Conservation (phyloP, 2,797 vertebrate genomes). For the Acrocephalus scirpaceus region DNA sequence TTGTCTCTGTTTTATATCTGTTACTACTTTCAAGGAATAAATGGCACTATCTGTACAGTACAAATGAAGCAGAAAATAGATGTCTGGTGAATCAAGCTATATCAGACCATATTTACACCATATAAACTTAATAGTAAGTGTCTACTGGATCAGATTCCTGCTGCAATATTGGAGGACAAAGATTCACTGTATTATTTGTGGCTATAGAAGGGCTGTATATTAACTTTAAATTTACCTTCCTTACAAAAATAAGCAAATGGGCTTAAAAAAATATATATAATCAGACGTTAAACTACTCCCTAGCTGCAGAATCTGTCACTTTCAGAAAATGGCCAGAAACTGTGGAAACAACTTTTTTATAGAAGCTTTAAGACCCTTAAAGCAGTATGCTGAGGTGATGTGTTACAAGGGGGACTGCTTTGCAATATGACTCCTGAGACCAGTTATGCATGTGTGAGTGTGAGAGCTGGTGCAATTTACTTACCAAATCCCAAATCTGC, state of each 20-base stretch:
- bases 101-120: not conserved
- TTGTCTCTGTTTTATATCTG: not conserved
- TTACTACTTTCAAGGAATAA: not conserved
- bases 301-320: conserved; percentile 15
- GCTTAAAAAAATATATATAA: not conserved
- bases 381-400: not conserved
- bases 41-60: not conserved
- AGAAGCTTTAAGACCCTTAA: conserved; percentile 26
- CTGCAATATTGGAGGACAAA: not conserved
- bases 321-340: conserved; percentile 32
- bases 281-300: conserved; percentile 30
- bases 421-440: not conserved
- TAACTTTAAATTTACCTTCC: conserved; percentile 26
- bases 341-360: conserved; percentile 29
- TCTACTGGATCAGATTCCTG: not conserved
- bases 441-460: conserved; percentile 3
- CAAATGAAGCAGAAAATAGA: not conserved
- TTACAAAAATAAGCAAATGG: conserved; percentile 41
- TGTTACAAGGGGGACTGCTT: conserved; percentile 22
- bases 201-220: not conserved
- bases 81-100: not conserved
- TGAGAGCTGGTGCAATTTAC: conserved; percentile 4
- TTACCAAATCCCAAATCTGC: not conserved
- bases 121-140: not conserved
- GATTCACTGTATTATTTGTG: conserved; percentile 24